Percentiles rank a stretch among this genome's conserved stretches.
Evolutionary conservation across 1,140 invertebrate genomes (phyloP).

Genomic region (Hylyphantes graminicola): DNA sequence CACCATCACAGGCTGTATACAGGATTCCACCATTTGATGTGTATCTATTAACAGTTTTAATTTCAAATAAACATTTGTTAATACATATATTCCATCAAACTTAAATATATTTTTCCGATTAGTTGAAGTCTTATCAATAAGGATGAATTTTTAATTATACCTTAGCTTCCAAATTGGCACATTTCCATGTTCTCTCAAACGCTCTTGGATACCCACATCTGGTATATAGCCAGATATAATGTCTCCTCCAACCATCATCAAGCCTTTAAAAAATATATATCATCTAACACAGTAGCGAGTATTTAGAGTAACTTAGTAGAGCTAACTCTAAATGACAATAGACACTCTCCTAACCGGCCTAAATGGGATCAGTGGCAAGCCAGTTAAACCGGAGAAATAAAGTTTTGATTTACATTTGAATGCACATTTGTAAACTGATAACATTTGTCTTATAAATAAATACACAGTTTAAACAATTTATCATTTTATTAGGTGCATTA

Average conservation of each 20-base stretch:
- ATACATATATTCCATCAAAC: not conserved
- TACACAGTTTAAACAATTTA: too few species aligned
- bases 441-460: too few species aligned
- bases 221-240: conserved; percentile 70
- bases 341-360: too few species aligned
- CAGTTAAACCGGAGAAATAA: too few species aligned
- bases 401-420: too few species aligned
- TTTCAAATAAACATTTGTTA: not conserved
- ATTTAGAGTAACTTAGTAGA: too few species aligned
- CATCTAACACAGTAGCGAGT: conserved; percentile 6
- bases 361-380: too few species aligned
- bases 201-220: conserved; percentile 70
- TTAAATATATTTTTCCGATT: not conserved
- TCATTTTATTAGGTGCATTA: too few species aligned
- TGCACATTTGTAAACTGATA: too few species aligned
- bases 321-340: too few species aligned
- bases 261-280: conserved; percentile 64
- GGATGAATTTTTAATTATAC: conserved; percentile 58
- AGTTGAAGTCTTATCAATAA: not conserved
- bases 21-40: conserved; percentile 71
- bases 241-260: conserved; percentile 71
- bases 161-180: conserved; percentile 70
- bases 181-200: conserved; percentile 68
- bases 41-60: conserved; percentile 65
- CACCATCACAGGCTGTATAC: conserved; percentile 71